Evolutionary conservation across 1,140 invertebrate species (phyloP).

Genomic region (Varroa destructor): DNA sequence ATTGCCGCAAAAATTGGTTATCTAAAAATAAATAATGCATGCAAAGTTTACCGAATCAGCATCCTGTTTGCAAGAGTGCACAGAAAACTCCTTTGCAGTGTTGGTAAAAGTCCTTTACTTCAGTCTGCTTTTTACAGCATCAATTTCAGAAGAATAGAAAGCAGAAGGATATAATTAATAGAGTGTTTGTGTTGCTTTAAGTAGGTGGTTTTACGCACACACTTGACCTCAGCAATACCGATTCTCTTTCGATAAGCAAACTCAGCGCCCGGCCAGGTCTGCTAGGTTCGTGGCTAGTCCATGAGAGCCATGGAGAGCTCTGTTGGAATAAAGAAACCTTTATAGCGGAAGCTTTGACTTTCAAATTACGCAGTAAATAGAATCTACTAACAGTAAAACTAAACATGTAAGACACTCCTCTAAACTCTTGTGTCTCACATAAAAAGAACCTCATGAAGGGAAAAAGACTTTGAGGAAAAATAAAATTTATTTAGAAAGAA

Average conservation of each 20-base stretch:
- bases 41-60: too few species aligned
- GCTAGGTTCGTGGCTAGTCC: background rate
- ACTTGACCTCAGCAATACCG: background rate
- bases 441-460: too few species aligned
- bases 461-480: background rate
- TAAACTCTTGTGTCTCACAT: too few species aligned
- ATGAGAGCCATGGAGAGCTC: conserved; percentile 3
- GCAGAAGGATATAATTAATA: background rate
- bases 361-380: background rate
- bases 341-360: background rate
- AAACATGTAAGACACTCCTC: background rate
- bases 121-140: too few species aligned
- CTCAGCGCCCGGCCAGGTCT: background rate
- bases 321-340: background rate
- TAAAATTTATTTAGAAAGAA: background rate
- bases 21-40: too few species aligned
- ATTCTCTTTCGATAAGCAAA: background rate
- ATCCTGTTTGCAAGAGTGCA: too few species aligned
- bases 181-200: background rate
- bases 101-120: too few species aligned
- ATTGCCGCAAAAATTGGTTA: too few species aligned
- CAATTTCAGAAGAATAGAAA: background rate
- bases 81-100: too few species aligned
- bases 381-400: conserved; percentile 1
- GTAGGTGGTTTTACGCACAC: background rate